Evolutionary conservation across 2,113 vertebrate genomes (phyloP).

Genomic region (Scartelaos histophorus): DNA sequence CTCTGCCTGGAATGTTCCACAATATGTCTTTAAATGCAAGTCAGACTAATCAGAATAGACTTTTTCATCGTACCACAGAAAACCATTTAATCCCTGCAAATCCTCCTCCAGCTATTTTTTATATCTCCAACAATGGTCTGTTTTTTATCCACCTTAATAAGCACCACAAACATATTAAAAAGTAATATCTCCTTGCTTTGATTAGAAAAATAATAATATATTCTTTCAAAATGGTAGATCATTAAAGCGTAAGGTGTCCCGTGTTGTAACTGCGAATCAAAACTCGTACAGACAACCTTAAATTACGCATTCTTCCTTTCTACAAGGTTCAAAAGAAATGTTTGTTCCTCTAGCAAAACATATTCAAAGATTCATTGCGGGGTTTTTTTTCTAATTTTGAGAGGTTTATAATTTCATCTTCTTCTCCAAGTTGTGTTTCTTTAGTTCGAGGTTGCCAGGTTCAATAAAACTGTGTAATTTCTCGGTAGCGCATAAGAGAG

Average conservation of each 20-base stretch:
- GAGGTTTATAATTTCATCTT: slow-evolving; percentile 43
- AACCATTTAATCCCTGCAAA: slow-evolving; percentile 30
- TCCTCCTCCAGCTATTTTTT: slow-evolving; percentile 3
- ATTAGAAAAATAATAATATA: slow-evolving; percentile 18
- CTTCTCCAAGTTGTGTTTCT: slow-evolving; percentile 31
- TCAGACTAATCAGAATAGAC: background rate
- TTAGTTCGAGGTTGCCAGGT: slow-evolving; percentile 18
- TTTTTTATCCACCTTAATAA: slow-evolving; percentile 11
- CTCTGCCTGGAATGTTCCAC: no score
- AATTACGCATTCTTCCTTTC: slow-evolving; percentile 42
- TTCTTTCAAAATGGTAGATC: slow-evolving; percentile 31
- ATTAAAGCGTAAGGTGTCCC: slow-evolving; percentile 19
- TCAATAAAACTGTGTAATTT: slow-evolving; percentile 38
- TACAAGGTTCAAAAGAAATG: slow-evolving; percentile 16
- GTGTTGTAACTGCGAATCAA: slow-evolving; percentile 25
- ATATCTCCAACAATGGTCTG: slow-evolving; percentile 14
- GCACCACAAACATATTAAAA: slow-evolving; percentile 18
- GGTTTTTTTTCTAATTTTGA: slow-evolving; percentile 22
- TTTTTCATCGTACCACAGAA: background rate
- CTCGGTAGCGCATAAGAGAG: slow-evolving; percentile 19
- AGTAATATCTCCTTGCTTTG: slow-evolving; percentile 16
- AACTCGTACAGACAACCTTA: slow-evolving; percentile 22
- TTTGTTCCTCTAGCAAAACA: slow-evolving; percentile 32
- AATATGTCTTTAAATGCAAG: background rate
- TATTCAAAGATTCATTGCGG: slow-evolving; percentile 41